phyloP scores from a whole-genome alignment of 2,797 vertebrate genomes.

The Serranus cabrilla region DNA sequence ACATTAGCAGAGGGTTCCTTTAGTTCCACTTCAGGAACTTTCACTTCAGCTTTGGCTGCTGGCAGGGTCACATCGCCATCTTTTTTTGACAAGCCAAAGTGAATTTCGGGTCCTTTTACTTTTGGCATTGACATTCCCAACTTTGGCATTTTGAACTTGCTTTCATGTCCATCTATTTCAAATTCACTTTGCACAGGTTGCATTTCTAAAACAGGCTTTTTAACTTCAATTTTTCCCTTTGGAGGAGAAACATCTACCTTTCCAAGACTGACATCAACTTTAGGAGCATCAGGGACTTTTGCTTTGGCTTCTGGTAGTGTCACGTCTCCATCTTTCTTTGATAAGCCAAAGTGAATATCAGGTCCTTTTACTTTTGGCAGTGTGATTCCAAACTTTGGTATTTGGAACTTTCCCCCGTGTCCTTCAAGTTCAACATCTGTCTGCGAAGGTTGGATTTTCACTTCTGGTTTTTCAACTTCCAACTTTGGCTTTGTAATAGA shows the following conservation, averaged over 20 bases:
- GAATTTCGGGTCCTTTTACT: conserved; percentile 43
- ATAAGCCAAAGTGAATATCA: conserved; percentile 40
- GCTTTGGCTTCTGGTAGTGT: conserved; percentile 44
- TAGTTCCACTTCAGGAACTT: conserved; percentile 29
- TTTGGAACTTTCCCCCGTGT: conserved; percentile 46
- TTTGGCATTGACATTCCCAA: conserved; percentile 24
- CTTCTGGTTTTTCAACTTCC: conserved; percentile 18
- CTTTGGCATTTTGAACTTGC: conserved; percentile 37
- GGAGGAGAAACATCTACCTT: conserved; percentile 27
- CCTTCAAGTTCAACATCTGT: conserved; percentile 19
- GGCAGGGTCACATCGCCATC: conserved; percentile 47
- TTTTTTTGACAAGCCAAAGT: conserved; percentile 54
- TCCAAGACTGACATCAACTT: conserved; percentile 29
- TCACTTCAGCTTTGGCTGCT: conserved; percentile 46
- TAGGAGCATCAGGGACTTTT: conserved; percentile 42
- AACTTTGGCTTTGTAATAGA: conserved; percentile 30
- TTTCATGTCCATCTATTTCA: conserved; percentile 43
- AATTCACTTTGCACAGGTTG: conserved; percentile 4
- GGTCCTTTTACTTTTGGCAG: conserved; percentile 38
- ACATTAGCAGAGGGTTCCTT: conserved; percentile 40
- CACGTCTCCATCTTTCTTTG: conserved; percentile 46
- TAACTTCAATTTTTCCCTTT: conserved; percentile 29
- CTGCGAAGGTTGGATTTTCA: conserved; percentile 22
- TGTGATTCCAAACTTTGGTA: conserved; percentile 54
- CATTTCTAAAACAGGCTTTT: conserved; percentile 30